Evolutionary conservation across 2,113 vertebrate genomes (phyloP).

Genomic region (Lagopus muta): DNA sequence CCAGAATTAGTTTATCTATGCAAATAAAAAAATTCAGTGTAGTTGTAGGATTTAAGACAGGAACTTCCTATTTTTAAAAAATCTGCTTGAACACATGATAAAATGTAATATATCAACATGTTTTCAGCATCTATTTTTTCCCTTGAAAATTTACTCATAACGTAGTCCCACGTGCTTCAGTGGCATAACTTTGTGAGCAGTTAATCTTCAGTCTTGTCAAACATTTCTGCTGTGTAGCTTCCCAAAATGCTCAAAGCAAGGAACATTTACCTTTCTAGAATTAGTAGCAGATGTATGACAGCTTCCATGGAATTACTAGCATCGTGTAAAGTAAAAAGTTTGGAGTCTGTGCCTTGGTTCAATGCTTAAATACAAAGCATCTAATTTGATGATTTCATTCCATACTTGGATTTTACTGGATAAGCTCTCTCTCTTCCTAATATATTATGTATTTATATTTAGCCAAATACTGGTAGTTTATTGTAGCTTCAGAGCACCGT

Average conservation of each 20-base stretch:
- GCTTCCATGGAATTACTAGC: neutral
- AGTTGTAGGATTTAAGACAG: neutral
- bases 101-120: neutral
- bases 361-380: neutral
- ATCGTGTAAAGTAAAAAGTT: neutral
- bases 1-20: neutral
- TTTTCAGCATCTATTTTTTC: neutral
- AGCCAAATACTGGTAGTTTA: neutral
- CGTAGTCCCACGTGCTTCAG: neutral
- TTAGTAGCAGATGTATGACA: neutral
- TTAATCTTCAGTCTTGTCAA: neutral
- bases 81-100: neutral
- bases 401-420: neutral
- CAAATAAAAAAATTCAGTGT: neutral
- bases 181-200: neutral
- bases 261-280: neutral
- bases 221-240: neutral
- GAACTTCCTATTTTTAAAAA: neutral
- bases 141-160: neutral
- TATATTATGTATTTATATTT: neutral
- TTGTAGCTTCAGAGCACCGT: neutral
- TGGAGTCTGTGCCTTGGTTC: neutral
- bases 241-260: neutral
- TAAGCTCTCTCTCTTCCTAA: neutral
- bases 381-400: neutral